Evolutionary conservation across 2,113 vertebrate species (phyloP).

Genomic region (Vireo altiloquus): DNA sequence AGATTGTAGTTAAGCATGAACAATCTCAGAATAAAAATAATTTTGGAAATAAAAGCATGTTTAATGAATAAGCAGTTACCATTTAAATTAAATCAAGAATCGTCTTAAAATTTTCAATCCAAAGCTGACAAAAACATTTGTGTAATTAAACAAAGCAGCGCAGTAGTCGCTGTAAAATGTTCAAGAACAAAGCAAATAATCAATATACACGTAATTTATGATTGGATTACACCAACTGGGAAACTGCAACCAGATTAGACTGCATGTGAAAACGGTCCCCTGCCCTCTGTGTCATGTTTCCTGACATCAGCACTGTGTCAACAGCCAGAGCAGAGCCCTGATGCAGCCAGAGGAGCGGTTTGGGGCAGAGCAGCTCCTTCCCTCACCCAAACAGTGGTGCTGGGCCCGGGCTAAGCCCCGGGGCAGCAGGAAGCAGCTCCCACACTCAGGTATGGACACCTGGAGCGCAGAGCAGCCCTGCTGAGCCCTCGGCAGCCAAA

Average conservation of each 20-base stretch:
- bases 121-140: neutral
- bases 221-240: neutral
- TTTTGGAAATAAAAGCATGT: neutral
- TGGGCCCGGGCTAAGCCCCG: neutral
- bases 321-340: neutral
- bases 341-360: neutral
- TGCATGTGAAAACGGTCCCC: neutral
- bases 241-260: neutral
- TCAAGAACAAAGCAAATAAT: constrained; percentile 7
- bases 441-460: neutral
- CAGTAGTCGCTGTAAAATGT: neutral
- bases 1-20: neutral
- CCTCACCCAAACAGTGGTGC: neutral
- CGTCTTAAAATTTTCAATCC: neutral
- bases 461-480: neutral
- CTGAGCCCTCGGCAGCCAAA: neutral
- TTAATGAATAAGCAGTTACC: neutral
- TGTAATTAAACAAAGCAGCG: neutral
- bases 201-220: neutral
- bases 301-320: neutral
- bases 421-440: neutral
- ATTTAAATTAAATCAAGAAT: neutral
- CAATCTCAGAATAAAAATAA: neutral
- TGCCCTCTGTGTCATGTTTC: neutral
- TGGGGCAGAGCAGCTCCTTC: neutral